Evolutionary conservation across 2,888 invertebrate species (phyloP).

Genomic region (Campopleginae sp.): DNA sequence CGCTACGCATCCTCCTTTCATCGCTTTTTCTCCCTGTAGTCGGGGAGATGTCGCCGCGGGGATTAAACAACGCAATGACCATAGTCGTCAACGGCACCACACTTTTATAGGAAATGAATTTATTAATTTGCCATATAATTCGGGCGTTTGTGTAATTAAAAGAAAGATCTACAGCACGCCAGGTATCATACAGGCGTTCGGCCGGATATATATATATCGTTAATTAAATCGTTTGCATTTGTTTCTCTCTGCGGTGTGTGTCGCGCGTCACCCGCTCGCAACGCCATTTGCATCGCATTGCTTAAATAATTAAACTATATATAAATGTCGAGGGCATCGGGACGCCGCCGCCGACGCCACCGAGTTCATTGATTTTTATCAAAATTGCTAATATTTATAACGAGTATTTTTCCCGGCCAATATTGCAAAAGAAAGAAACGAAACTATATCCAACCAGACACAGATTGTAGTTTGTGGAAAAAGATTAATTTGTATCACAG

Average conservation of each 20-base stretch:
- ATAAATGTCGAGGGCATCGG: too few relatives aligned
- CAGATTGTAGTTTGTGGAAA: conserved; percentile 79
- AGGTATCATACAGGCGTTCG: conserved; percentile 64
- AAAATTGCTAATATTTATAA: conserved; percentile 35
- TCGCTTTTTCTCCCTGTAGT: too few relatives aligned
- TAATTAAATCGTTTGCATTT: conserved; percentile 34
- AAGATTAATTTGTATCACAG: conserved; percentile 83
- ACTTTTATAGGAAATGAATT: conserved; percentile 63
- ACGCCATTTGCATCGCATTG: background rate
- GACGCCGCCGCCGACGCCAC: too few relatives aligned
- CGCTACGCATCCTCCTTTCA: too few relatives aligned
- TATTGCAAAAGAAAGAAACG: conserved; percentile 2
- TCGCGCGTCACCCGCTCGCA: background rate
- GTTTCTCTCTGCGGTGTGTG: background rate
- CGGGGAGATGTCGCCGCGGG: too few relatives aligned
- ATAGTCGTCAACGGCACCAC: background rate
- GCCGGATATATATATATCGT: conserved; percentile 61
- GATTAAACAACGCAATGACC: background rate
- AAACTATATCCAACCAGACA: conserved; percentile 47
- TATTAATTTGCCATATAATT: conserved; percentile 62
- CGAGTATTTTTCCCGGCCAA: conserved; percentile 8
- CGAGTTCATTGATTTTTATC: conserved; percentile 42
- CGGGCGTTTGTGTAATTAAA: conserved; percentile 65
- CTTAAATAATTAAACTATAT: too few relatives aligned
- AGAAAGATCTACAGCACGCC: conserved; percentile 68